phyloP scores from a whole-genome alignment of 2,888 invertebrate genomes.

The Laspeyria flexula region DNA sequence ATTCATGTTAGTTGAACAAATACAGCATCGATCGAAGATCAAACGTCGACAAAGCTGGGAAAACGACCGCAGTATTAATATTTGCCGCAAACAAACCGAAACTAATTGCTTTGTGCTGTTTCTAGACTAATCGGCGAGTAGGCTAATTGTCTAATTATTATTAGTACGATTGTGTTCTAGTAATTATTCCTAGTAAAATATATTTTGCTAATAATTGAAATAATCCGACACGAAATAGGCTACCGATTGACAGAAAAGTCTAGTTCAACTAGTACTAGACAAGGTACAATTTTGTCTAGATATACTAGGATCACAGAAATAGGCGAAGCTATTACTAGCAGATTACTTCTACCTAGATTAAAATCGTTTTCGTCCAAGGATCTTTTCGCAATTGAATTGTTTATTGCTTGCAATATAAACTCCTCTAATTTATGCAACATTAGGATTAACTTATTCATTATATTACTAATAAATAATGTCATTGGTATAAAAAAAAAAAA shows the following conservation, averaged over 20 bases:
- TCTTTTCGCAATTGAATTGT: no score
- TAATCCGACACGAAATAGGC: no score
- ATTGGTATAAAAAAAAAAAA: no score
- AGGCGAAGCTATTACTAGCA: not conserved
- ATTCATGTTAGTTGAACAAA: constrained; percentile 11
- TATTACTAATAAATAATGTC: no score
- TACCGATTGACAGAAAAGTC: no score
- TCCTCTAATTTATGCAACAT: no score
- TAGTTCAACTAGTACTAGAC: no score
- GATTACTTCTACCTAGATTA: not conserved
- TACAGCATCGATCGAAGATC: constrained; percentile 33
- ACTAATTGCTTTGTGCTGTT: constrained; percentile 59
- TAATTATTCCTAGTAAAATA: no score
- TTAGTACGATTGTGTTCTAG: constrained; percentile 14
- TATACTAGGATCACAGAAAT: constrained; percentile 6
- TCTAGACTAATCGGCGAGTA: constrained; percentile 44
- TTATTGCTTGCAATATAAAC: no score
- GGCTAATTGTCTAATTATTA: constrained; percentile 21
- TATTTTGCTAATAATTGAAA: no score
- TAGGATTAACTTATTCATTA: no score
- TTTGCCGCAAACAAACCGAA: constrained; percentile 55
- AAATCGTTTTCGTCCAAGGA: not conserved
- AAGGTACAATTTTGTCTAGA: constrained; percentile 7
- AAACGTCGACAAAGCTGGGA: constrained; percentile 39
- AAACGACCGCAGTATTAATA: constrained; percentile 36